Evolutionary conservation across 2,797 vertebrate species (phyloP), one percentile per base, ranked within the genome.

Genomic region (Labeo calbasu): DNA sequence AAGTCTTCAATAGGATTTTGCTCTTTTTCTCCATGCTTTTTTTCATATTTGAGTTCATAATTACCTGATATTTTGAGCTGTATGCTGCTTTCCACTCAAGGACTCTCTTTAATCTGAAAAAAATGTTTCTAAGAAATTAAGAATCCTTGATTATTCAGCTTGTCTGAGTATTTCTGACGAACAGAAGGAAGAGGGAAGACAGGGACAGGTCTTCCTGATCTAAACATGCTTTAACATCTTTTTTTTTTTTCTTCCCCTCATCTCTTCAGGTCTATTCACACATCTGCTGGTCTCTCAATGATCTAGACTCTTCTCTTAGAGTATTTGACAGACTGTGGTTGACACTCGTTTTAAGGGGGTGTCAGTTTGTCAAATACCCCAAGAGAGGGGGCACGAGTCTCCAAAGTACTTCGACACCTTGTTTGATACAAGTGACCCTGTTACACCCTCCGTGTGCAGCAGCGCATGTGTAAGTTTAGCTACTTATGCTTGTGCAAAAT

Each of bases 321-420:
- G 98, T 99, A 98, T 99, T 99, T 99, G 98, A 97, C 96, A 97
- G 98, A 96, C 98, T 99, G 98, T 98, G 96, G 96, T 93, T 79
- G 96, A 98, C 98, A 99, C 98, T 99, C 95, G 92, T 84, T 96
- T 89, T 96, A 88, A 92, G 92, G 95, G 96, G 97, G 98, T 99
- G 98, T 99, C 98, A 99, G 98, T 99, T 99, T 99, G 98, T 99
- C 98, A 99, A 99, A 99, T 99, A 99, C 97, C 96, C 97, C 96
- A 99, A 99, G 98, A 96, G 98, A 96, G 96, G 96, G 94, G 97
- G 90, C 91, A 94, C 91, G 93, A 89, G 69, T 92, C 95, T 86
- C 53, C 90, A 78, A 55, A 77, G 43, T 23, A 46, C 69, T 15
- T 13, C 36, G 9, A 66, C 48, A 23, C 14, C 2, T 19, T 4